These are phyloP conservation scores for Acanthaster planci DNA, from an alignment of 35 echinoderm and acorn worm species.

Conservation along the genomic window DNA sequence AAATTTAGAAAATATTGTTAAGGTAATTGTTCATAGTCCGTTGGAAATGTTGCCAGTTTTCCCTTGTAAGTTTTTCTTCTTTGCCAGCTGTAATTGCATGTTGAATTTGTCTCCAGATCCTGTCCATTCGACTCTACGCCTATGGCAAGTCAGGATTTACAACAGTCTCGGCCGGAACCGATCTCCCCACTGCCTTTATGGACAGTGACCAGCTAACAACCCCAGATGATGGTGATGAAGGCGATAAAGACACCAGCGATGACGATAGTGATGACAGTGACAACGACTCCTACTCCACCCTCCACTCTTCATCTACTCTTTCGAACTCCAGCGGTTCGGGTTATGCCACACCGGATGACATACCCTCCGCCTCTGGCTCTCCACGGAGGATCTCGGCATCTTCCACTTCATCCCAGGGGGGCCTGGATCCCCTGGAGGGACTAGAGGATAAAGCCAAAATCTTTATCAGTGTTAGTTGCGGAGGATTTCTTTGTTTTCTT, in stretches of 20 bases:
- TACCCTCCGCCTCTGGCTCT: constrained; percentile 38
- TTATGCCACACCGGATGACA: constrained; percentile 34
- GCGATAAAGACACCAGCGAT: constrained; percentile 31
- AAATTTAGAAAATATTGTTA: too few relatives aligned
- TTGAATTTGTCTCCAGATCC: constrained; percentile 46
- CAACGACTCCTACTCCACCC: constrained; percentile 17
- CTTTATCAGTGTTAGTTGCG: constrained; percentile 43
- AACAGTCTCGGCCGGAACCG: constrained; percentile 13
- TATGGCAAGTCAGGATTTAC: constrained; percentile 48
- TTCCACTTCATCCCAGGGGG: constrained; percentile 19
- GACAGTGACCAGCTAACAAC: constrained; percentile 29
- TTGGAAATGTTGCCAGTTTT: background rate
- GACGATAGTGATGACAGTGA: constrained; percentile 40
- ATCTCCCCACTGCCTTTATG: background rate
- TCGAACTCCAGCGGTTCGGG: constrained; percentile 23
- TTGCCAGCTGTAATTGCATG: background rate
- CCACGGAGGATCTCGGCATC: background rate
- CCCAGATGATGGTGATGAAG: constrained; percentile 8
- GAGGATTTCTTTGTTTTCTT: constrained; percentile 1
- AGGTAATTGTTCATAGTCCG: background rate
- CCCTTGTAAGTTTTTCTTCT: background rate
- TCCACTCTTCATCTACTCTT: background rate
- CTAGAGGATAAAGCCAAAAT: constrained; percentile 83
- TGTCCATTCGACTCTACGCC: constrained; percentile 93
- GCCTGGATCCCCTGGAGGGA: constrained; percentile 66